Evolutionary conservation across 2,113 vertebrate genomes (phyloP).

Genomic region (Platanista minor): DNA sequence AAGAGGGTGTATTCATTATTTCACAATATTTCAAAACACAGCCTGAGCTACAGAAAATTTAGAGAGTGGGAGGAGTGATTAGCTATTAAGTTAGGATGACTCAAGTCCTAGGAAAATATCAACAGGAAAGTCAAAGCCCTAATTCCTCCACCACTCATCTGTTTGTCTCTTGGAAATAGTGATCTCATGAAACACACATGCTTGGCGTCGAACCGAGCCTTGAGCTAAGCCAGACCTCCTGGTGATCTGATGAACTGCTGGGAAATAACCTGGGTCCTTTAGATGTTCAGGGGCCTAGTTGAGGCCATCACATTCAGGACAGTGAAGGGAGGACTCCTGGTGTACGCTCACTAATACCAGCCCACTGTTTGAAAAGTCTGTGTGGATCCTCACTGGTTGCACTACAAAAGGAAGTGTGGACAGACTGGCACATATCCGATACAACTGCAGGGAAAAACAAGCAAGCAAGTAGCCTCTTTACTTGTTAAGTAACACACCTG

Average conservation of each 20-base stretch:
- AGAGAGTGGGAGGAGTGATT: conserved; percentile 14
- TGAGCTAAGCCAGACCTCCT: background rate
- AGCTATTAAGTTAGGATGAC: background rate
- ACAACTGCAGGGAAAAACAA: background rate
- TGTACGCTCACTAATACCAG: background rate
- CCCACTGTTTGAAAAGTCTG: background rate
- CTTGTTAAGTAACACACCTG: background rate
- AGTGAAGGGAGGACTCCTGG: background rate
- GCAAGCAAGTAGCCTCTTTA: background rate
- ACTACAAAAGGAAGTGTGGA: background rate
- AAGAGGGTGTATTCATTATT: conserved; percentile 33
- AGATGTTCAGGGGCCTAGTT: background rate
- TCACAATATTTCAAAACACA: conserved; percentile 46
- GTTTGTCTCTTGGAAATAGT: background rate
- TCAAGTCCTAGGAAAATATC: background rate
- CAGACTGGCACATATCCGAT: background rate
- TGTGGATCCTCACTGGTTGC: background rate
- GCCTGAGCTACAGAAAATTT: background rate
- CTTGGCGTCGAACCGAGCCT: background rate
- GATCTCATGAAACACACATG: background rate
- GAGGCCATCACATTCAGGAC: background rate
- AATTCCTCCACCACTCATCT: background rate
- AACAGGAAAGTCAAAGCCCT: background rate
- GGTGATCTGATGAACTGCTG: background rate
- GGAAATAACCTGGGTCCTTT: background rate